Evolutionary conservation across 2,113 vertebrate species (phyloP).

Genomic region (Ranitomeya imitator): DNA sequence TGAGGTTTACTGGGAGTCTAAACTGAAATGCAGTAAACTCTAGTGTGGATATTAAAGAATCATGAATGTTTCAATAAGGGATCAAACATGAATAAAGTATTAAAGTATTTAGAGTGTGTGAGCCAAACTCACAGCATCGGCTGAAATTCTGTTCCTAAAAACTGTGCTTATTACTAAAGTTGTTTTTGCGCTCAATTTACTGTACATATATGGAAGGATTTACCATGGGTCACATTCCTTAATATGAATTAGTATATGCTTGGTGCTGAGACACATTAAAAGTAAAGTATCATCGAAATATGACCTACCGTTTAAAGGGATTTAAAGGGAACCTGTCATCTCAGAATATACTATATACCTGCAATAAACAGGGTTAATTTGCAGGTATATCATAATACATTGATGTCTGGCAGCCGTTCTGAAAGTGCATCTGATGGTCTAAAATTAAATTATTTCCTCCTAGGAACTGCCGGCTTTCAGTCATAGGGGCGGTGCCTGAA

Average conservation of each 20-base stretch:
- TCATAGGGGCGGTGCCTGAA: too few relatives aligned
- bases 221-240: not conserved
- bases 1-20: conserved; percentile 2
- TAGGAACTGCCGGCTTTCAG: too few relatives aligned
- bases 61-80: not conserved
- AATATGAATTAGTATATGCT: not conserved
- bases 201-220: not conserved
- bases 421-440: too few relatives aligned
- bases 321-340: too few relatives aligned
- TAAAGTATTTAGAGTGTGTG: not conserved
- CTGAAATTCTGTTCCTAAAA: not conserved
- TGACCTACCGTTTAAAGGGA: too few relatives aligned
- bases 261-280: not conserved
- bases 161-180: not conserved
- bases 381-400: too few relatives aligned
- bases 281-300: too few relatives aligned
- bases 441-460: too few relatives aligned
- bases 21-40: not conserved
- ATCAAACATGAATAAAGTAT: not conserved
- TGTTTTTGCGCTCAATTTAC: not conserved
- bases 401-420: too few relatives aligned
- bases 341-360: too few relatives aligned
- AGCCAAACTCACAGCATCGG: not conserved
- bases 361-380: too few relatives aligned
- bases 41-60: not conserved